Percentiles rank a stretch among this genome's conserved stretches.
phyloP scores from a whole-genome alignment of 2,797 vertebrate genomes.

The Moxostoma hubbsi region DNA sequence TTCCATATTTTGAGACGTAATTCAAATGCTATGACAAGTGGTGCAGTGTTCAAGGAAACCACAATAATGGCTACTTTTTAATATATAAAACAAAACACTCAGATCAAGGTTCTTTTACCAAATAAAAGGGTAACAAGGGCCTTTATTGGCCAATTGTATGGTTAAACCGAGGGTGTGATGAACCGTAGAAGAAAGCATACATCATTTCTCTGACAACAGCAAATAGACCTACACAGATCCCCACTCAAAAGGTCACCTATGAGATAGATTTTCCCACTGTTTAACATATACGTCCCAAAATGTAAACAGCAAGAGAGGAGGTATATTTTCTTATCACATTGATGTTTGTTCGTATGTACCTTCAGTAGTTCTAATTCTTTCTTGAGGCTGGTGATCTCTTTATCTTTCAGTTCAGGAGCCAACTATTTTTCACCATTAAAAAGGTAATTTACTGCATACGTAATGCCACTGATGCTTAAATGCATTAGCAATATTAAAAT shows the following conservation, averaged over 20 bases:
- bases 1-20: neutral
- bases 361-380: constrained; percentile 89
- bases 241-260: constrained; percentile 50
- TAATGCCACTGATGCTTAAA: neutral
- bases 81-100: neutral
- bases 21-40: neutral
- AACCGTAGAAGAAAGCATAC: constrained; percentile 63
- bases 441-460: constrained; percentile 12
- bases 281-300: constrained; percentile 19
- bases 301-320: neutral
- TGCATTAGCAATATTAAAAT: constrained; percentile 4
- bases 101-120: constrained; percentile 13
- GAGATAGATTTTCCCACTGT: constrained; percentile 48
- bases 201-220: constrained; percentile 57
- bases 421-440: constrained; percentile 86
- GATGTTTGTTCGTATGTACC: constrained; percentile 72
- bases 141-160: constrained; percentile 68
- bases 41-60: neutral
- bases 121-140: constrained; percentile 64
- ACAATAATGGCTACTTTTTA: constrained; percentile 20
- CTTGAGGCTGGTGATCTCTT: constrained; percentile 89
- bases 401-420: constrained; percentile 88
- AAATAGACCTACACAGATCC: constrained; percentile 42
- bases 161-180: constrained; percentile 67
- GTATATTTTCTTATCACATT: neutral